phyloP scores from a whole-genome alignment of 2,113 vertebrate genomes.

The Anhinga rufa region DNA sequence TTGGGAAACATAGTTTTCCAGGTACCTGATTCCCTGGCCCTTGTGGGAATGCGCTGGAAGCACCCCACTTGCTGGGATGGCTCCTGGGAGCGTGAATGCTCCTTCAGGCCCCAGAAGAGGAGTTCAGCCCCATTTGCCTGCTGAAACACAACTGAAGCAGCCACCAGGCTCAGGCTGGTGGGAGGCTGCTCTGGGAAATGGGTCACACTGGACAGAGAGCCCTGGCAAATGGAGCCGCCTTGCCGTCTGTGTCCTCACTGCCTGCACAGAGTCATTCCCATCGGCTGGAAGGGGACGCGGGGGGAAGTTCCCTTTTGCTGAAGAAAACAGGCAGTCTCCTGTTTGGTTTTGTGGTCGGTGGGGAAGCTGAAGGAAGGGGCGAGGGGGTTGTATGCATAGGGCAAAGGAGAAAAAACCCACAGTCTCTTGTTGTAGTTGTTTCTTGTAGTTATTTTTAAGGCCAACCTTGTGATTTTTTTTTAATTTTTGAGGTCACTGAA shows the following conservation, averaged over 20 bases:
- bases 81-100: neutral
- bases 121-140: neutral
- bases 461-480: neutral
- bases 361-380: neutral
- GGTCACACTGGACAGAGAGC: neutral
- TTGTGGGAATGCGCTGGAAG: neutral
- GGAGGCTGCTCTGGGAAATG: neutral
- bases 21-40: neutral
- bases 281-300: neutral
- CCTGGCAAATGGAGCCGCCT: neutral
- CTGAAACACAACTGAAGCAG: neutral
- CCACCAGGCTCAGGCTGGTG: neutral
- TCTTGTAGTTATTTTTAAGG: neutral
- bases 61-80: neutral
- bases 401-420: neutral
- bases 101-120: neutral
- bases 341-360: neutral
- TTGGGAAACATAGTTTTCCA: neutral
- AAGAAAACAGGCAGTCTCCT: neutral
- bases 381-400: rapidly evolving
- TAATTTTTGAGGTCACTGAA: neutral
- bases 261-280: neutral
- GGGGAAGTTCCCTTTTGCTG: neutral
- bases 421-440: neutral
- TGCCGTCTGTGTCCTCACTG: neutral